Percentiles rank a stretch among this genome's conserved stretches.
phyloP scores from a whole-genome alignment of 30 jellyfish, hydroid and myxozoan species.

The Cassiopea andromeda region DNA sequence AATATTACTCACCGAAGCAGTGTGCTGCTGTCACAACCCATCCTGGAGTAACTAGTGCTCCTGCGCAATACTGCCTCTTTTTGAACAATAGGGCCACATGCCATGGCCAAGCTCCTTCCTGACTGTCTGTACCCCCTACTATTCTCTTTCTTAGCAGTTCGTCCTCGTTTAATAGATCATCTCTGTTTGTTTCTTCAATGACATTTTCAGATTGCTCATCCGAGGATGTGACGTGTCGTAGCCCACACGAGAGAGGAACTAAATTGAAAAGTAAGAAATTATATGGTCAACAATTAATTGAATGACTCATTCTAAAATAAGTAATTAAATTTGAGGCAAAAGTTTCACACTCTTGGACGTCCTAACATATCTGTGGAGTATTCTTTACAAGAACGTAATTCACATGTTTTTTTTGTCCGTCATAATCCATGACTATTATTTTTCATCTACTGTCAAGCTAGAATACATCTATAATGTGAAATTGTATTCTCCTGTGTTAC shows the following conservation, averaged over 20 bases:
- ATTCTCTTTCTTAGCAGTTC: constrained; percentile 40
- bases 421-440: no score
- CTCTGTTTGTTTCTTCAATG: not conserved
- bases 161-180: not conserved
- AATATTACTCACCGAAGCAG: constrained; percentile 76
- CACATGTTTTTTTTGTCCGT: no score
- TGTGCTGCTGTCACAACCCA: constrained; percentile 94
- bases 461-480: no score
- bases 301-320: no score
- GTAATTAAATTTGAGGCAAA: no score
- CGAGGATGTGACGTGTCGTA: constrained; percentile 33
- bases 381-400: no score
- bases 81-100: constrained; percentile 79
- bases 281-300: not conserved
- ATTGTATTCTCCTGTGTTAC: no score
- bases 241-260: constrained; percentile 58
- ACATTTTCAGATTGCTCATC: constrained; percentile 1
- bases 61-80: constrained; percentile 79
- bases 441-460: no score
- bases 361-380: no score
- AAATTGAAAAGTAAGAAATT: not conserved
- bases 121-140: constrained; percentile 76
- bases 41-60: constrained; percentile 78
- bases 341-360: no score
- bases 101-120: constrained; percentile 93